Base-by-base conservation (phyloP, 2,797 vertebrate genomes). In the Cossypha caffra region DNA sequence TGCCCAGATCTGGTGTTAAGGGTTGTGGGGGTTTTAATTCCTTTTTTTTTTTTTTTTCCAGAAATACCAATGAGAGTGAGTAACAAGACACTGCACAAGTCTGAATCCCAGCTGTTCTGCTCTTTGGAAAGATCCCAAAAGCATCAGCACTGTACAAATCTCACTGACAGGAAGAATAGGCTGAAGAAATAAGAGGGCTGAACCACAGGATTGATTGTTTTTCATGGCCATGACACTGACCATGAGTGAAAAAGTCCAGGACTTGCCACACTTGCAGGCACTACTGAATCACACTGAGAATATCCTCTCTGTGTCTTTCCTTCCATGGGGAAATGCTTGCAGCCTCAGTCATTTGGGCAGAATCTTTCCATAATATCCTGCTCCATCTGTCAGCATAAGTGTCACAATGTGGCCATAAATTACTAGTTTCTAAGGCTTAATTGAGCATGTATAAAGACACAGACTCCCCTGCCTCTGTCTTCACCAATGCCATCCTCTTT, bases 21-120 rank as follows among this genome's bases (percentile, higher is more conserved):
- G 62, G 37, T 26, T 88, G 14, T n/a, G 25, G 11, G 7, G 5
- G 3, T 28, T 88, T 76, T 52, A 72, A 67, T 68, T 52, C 1
- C 9, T 8, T 8, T 9, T 40, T 33, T 43, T 38, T 43, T 38
- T 10, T 7, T 19, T 3, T 3, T 7, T 2, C 1, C 17, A 68
- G 28, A 84, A 88, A 87, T 59, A n/a, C 48, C 40, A 89, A 16
- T 57, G 71, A 71, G 57, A 66, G 14, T 35, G 16, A n/a, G 83
- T 84, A 95, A 92, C 63, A 79, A 55, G 74, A 89, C 51, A 55
- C 55, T 5, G 2, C n/a, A 55, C 18, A 81, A 92, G 63, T 45
- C 88, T 85, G 68, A 93, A 88, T 85, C 78, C 52, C 88, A 95
- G 86, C 81, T 96, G 88, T 79, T 96, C 66, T 0, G 19, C 71